phyloP scores from a whole-genome alignment of 2,797 vertebrate genomes.

The Emys orbicularis region DNA sequence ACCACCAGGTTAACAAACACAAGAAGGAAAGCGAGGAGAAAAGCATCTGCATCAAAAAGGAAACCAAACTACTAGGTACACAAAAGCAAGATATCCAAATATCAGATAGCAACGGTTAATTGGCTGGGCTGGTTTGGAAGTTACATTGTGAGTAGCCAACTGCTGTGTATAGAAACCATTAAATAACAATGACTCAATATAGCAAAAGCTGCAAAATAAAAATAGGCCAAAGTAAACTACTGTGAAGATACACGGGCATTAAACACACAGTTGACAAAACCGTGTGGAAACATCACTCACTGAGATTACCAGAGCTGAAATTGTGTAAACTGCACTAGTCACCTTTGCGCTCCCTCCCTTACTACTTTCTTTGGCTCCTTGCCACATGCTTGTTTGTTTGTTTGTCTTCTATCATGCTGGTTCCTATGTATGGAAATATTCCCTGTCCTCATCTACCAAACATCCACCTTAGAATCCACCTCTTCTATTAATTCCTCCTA shows the following conservation, averaged over 20 bases:
- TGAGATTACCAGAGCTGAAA: neutral
- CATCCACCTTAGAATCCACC: neutral
- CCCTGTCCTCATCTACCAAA: neutral
- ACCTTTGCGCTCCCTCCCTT: neutral
- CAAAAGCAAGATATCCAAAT: neutral
- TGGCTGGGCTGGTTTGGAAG: neutral
- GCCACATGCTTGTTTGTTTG: neutral
- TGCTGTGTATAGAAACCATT: neutral
- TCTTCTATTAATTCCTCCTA: neutral
- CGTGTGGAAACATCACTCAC: neutral
- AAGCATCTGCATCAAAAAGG: neutral
- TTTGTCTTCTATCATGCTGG: rapidly evolving
- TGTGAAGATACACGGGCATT: neutral
- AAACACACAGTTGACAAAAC: slow-evolving; percentile 4
- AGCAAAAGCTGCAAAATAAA: neutral
- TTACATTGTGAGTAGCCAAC: neutral
- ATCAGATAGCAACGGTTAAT: neutral
- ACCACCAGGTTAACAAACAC: neutral
- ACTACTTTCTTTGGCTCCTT: neutral
- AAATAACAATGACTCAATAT: neutral
- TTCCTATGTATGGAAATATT: neutral
- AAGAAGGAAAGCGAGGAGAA: neutral
- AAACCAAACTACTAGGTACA: neutral
- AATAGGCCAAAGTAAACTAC: neutral
- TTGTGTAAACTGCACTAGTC: neutral